Evolutionary conservation across 2,888 invertebrate genomes (phyloP), one percentile per base, ranked within the genome.

Genomic region (Lepidonotus clava): DNA sequence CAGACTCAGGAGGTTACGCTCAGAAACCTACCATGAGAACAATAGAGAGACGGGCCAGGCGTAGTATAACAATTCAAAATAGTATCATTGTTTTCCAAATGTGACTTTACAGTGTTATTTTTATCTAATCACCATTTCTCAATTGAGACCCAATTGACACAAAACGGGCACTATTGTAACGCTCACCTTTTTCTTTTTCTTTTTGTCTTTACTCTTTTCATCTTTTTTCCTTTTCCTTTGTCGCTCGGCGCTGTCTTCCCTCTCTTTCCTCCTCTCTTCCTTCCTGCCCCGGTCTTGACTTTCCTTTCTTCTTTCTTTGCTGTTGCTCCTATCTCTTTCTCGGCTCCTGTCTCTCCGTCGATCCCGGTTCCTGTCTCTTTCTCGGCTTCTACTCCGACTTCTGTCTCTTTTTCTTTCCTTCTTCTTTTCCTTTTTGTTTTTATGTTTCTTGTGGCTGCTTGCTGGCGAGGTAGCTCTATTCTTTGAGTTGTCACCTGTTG

Each of bases 171-270:
- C n/a, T n/a, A n/a, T n/a, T n/a, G n/a, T n/a, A n/a, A n/a, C n/a
- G 38, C 38, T 71, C n/a, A 34, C 36, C 36, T 71, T 38, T 36
- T 71, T 71, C 38, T 36, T 71, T n/a, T 71, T 71, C 38, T 71
- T 71, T 21, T 38, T 71, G 36, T 71, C 71, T 36, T 38, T 71
- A 38, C 21, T 71, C 36, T 71, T 34, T 8, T 28, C 28, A 0
- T 24, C 46, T 28, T 46, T 41, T 18, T 80, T 46, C 18, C 46
- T 41, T 21, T 21, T 34, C 4, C 18, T 28, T 51, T 51, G 11
- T 14, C 14, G 21, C 5, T 46, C 80, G 8, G 40, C 24, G 40
- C 41, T 77, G 4, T 6, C n/a, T 6, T 41, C 41, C 8, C 41
- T 4, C 4, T 14, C 21, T 46, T 32, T 41, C 5, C 46, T 46